Percentiles rank a stretch among this genome's conserved stretches.
These are phyloP conservation scores for Yasuhikotakia modesta DNA, from an alignment of 2,797 vertebrate species.

Conservation along the genomic window DNA sequence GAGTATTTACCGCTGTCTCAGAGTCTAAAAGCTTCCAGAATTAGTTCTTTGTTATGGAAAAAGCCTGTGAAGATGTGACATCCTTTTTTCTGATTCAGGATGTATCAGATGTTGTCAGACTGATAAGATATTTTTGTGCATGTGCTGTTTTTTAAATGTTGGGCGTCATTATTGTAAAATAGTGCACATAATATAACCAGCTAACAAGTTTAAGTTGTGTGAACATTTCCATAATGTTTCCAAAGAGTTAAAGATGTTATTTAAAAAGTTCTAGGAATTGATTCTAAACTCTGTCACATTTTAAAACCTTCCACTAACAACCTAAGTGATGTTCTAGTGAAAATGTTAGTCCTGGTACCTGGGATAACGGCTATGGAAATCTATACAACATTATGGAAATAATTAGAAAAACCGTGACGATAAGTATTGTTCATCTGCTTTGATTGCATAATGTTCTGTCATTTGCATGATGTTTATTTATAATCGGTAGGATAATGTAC, in stretches of 20 bases:
- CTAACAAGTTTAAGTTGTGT: too few relatives aligned
- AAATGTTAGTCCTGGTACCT: not conserved
- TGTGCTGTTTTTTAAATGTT: constrained; percentile 10
- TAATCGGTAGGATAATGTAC: not conserved
- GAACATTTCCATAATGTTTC: too few relatives aligned
- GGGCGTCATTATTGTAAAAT: not conserved
- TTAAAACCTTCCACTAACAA: too few relatives aligned
- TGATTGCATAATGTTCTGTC: constrained; percentile 1
- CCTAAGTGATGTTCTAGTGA: too few relatives aligned
- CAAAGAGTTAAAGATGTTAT: too few relatives aligned
- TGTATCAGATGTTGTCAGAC: not conserved
- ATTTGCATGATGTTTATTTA: constrained; percentile 23
- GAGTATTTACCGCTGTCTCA: constrained; percentile 8
- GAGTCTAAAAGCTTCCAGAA: constrained; percentile 11
- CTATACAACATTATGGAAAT: not conserved
- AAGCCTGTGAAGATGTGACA: not conserved
- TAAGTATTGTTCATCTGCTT: not conserved
- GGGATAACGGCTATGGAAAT: not conserved
- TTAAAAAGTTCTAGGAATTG: too few relatives aligned
- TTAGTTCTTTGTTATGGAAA: constrained; percentile 18
- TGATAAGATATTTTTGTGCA: constrained; percentile 20
- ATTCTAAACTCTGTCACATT: too few relatives aligned
- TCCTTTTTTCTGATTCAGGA: not conserved
- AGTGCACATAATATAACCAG: not conserved
- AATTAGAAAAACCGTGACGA: not conserved